Conservation (phyloP, 1,140 invertebrate genomes). For the Heliconius nattereri region DNA sequence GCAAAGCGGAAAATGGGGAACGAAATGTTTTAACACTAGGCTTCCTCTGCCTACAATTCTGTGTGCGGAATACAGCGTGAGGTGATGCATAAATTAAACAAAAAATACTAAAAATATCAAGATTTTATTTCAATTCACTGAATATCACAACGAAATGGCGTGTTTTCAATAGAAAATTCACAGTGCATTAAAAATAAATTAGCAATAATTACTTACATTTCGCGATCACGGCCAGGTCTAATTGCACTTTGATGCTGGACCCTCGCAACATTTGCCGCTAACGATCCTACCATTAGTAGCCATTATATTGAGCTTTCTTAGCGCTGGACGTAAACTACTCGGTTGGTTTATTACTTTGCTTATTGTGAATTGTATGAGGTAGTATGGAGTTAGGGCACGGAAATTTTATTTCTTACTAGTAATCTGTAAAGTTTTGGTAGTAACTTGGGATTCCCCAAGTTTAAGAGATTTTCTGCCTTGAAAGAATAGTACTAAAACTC, state of each 20-base stretch:
- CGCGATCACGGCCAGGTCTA: slow-evolving; percentile 22
- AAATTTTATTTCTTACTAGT: background rate
- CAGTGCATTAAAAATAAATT: slow-evolving; percentile 23
- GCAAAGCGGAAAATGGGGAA: too few relatives aligned
- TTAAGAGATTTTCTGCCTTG: background rate
- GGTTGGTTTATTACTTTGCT: slow-evolving; percentile 13
- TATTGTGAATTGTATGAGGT: background rate
- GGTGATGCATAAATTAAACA: too few relatives aligned
- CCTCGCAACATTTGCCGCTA: slow-evolving; percentile 38
- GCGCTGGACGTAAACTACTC: slow-evolving; percentile 10
- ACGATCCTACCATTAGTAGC: slow-evolving; percentile 38
- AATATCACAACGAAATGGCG: background rate
- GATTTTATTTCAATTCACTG: background rate
- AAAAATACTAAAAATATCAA: background rate
- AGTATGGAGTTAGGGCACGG: background rate
- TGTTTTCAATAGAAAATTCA: background rate
- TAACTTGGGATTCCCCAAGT: background rate
- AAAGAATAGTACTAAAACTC: background rate
- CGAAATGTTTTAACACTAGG: too few relatives aligned
- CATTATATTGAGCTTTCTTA: slow-evolving; percentile 32
- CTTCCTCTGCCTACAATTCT: too few relatives aligned
- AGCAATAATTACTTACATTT: slow-evolving; percentile 21
- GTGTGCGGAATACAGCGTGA: too few relatives aligned
- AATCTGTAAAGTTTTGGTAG: background rate
- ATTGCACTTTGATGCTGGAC: slow-evolving; percentile 37